phyloP scores from a whole-genome alignment of 2,888 invertebrate genomes.

The Leptodirus hochenwartii region DNA sequence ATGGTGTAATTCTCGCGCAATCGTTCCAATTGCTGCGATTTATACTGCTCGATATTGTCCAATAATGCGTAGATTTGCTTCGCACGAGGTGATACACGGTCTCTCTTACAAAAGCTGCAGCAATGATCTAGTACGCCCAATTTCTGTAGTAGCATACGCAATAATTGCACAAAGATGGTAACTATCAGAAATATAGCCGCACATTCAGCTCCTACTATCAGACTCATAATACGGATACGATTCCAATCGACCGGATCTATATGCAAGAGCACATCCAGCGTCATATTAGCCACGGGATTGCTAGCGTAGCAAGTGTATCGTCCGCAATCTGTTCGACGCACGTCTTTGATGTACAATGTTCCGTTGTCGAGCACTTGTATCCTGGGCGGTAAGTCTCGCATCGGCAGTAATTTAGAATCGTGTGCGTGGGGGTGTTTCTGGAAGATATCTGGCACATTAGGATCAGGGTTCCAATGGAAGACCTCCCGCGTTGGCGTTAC shows the following conservation, averaged over 20 bases:
- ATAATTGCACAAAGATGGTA: conserved; percentile 61
- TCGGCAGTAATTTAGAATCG: conserved; percentile 29
- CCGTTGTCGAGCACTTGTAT: conserved; percentile 58
- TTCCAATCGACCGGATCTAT: conserved; percentile 76
- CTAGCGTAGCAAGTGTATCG: conserved; percentile 71
- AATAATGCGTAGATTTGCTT: conserved; percentile 75
- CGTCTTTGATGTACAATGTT: conserved; percentile 50
- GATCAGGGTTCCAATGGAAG: conserved; percentile 63
- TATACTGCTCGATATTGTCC: conserved; percentile 80
- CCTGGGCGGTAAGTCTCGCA: conserved; percentile 29
- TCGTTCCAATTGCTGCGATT: conserved; percentile 72
- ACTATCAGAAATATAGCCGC: conserved; percentile 63
- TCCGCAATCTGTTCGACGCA: conserved; percentile 65
- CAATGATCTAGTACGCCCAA: conserved; percentile 55
- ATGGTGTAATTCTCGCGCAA: conserved; percentile 81
- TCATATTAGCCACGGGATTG: conserved; percentile 65
- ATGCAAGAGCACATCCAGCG: conserved; percentile 55
- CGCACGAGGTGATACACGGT: conserved; percentile 54
- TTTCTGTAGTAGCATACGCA: conserved; percentile 52
- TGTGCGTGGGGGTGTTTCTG: conserved; percentile 46
- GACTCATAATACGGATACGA: conserved; percentile 66
- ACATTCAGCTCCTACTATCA: conserved; percentile 62
- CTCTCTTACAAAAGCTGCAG: conserved; percentile 53
- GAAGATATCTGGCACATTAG: conserved; percentile 42
- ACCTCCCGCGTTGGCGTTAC: conserved; percentile 56